phyloP scores from a whole-genome alignment of 1,140 invertebrate genomes.

The Polypedilum pembai region DNA sequence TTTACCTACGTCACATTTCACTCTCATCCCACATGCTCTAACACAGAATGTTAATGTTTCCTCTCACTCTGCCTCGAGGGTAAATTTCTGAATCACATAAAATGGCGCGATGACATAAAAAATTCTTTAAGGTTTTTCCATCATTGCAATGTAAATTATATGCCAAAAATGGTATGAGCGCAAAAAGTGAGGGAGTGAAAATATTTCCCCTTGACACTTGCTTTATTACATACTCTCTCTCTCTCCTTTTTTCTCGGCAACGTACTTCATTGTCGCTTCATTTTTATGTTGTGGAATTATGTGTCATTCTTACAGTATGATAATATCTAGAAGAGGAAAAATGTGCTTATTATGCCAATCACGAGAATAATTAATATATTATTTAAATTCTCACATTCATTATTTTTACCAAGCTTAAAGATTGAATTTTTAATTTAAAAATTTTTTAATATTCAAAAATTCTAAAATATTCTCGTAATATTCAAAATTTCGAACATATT shows the following conservation, averaged over 20 bases:
- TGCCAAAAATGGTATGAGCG: not conserved
- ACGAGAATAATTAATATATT: conserved; percentile 14
- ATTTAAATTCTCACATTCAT: not conserved
- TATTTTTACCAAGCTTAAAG: too few relatives aligned
- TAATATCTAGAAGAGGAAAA: too few relatives aligned
- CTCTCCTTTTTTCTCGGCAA: not conserved
- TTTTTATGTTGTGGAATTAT: not conserved
- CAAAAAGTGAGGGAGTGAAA: not conserved
- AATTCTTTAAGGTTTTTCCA: not conserved
- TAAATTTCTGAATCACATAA: not conserved
- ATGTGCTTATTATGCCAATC: conserved; percentile 1
- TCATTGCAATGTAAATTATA: not conserved
- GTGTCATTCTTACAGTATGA: not conserved
- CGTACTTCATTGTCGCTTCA: not conserved
- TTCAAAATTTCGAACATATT: too few relatives aligned
- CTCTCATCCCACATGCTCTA: not conserved
- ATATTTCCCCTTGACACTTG: conserved; percentile 5
- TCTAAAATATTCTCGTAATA: too few relatives aligned
- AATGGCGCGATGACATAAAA: conserved; percentile 14
- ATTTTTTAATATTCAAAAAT: too few relatives aligned
- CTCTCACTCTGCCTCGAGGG: not conserved
- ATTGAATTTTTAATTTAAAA: too few relatives aligned
- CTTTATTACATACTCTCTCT: not conserved
- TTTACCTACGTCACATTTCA: not conserved
- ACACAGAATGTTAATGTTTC: not conserved